Base-by-base conservation (phyloP, 2,113 vertebrate genomes). In the Hippocampus barbouri region DNA sequence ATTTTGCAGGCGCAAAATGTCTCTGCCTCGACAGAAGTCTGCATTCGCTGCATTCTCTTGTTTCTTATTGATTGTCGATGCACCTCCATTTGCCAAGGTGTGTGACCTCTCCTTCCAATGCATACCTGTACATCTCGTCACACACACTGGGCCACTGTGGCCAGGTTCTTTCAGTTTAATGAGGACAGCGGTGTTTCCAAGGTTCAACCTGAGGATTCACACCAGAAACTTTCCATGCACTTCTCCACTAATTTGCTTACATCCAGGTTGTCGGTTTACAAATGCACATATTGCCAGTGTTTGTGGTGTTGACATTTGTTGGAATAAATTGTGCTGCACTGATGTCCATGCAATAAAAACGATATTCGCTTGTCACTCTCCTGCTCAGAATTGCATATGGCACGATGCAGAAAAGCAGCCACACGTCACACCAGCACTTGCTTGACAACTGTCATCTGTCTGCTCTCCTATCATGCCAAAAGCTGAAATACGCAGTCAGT, bases 401-500 rank as follows among this genome's bases (percentile, higher is more conserved):
- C 12, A 7, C 9, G 8, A 15, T 54, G 21, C n/a, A 56, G 8
- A 23, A 56, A 56, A 56, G 1, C 20, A 63, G 21, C 62, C 40
- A 6, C 40, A 5, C 4, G 25, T 45, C 40, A 45, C n/a, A 25
- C 41, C 41, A 16, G 3, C 41, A 23, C 41, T 72, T 72, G 51
- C 68, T 67, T 59, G 67, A 77, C 64, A 34, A 70, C 43, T 9
- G 23, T 88, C 85, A 82, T 85, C 80, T 83, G 74, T 85, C 83
- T 54, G 63, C 74, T 78, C 84, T 85, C 80, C 72, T 77, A 80
- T 79, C 77, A 80, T 82, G 71, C 77, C 81, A 66, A 72, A 69
- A 76, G 66, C 80, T 85, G 68, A 72, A 57, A 79, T 67, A 73
- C 64, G 41, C 76, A 69, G 78, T 74, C 77, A 75, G 73, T 45